phyloP scores from a whole-genome alignment of 2,888 invertebrate genomes.

The Oscheius sp. region DNA sequence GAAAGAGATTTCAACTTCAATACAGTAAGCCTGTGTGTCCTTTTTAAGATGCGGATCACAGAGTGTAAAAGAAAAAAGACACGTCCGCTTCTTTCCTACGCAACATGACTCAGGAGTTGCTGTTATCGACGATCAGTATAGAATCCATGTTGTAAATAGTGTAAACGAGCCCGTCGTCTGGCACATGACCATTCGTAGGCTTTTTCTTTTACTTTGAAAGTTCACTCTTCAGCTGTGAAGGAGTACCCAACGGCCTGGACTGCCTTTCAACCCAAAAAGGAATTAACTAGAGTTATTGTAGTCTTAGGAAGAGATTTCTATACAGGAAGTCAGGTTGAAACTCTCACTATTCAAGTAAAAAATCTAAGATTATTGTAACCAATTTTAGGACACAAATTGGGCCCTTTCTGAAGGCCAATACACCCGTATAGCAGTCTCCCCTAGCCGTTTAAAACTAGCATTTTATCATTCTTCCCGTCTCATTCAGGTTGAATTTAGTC shows the following conservation, averaged over 20 bases:
- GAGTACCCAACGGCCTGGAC: conserved; percentile 49
- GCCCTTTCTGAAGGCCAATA: conserved; percentile 28
- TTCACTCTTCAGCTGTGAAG: conserved; percentile 23
- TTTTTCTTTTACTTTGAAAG: neutral
- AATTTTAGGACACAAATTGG: conserved; percentile 22
- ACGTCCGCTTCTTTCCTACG: conserved; percentile 30
- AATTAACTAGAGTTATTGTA: conserved; percentile 45
- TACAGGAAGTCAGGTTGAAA: conserved; percentile 50
- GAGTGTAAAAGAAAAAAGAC: conserved; percentile 22
- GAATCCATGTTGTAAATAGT: conserved; percentile 49
- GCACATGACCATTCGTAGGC: conserved; percentile 47
- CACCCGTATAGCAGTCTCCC: conserved; percentile 8
- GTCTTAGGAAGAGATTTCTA: conserved; percentile 45
- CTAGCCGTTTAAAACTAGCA: conserved; percentile 16
- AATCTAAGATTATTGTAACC: neutral
- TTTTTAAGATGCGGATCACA: neutral
- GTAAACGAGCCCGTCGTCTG: conserved; percentile 54
- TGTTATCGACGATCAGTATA: conserved; percentile 47
- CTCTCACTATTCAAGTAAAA: conserved; percentile 31
- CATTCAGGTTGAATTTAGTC: conserved; percentile 26
- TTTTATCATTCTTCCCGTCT: conserved; percentile 28
- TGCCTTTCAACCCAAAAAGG: conserved; percentile 41
- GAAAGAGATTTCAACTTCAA: conserved; percentile 37
- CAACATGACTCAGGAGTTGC: conserved; percentile 49
- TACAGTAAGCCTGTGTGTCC: conserved; percentile 31